These are phyloP conservation scores for Oligia latruncula DNA, from an alignment of 2,888 invertebrate genomes.

Conservation along the genomic window DNA sequence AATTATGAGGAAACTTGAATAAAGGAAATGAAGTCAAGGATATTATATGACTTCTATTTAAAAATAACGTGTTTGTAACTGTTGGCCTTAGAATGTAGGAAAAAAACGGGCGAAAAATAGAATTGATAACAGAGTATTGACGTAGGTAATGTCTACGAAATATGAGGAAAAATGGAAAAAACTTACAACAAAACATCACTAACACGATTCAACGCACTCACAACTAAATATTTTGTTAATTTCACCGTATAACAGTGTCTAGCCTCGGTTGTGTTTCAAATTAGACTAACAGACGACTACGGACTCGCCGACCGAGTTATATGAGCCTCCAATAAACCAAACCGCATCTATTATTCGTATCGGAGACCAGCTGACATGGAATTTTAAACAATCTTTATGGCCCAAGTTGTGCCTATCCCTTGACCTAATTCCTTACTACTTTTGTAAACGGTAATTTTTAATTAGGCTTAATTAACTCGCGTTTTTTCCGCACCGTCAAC, in stretches of 20 bases:
- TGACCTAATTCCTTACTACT: slow-evolving; percentile 80
- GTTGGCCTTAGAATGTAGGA: not conserved
- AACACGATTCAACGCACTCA: slow-evolving; percentile 57
- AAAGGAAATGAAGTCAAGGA: not conserved
- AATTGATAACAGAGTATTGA: slow-evolving; percentile 2
- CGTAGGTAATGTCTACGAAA: not conserved
- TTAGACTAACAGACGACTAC: slow-evolving; percentile 85
- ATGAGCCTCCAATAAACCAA: slow-evolving; percentile 88
- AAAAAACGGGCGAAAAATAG: not conserved
- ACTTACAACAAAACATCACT: slow-evolving; percentile 33
- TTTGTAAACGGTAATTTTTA: slow-evolving; percentile 76
- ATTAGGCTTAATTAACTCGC: slow-evolving; percentile 72
- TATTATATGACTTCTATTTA: not conserved
- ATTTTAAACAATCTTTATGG: slow-evolving; percentile 86
- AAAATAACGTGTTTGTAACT: not conserved
- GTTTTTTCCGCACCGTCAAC: slow-evolving; percentile 40
- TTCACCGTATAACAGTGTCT: slow-evolving; percentile 76
- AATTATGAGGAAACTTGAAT: not conserved
- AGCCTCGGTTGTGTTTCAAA: slow-evolving; percentile 87
- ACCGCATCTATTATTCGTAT: slow-evolving; percentile 88
- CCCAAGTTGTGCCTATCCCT: slow-evolving; percentile 76
- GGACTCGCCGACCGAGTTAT: slow-evolving; percentile 82
- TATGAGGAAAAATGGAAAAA: slow-evolving; percentile 4
- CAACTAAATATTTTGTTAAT: slow-evolving; percentile 56
- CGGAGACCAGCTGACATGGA: slow-evolving; percentile 81